A percentile compares a stretch with the other conserved stretches of the same genome.
Evolutionary conservation across 2,888 invertebrate genomes (phyloP).

Genomic region (Agapostemon virescens): DNA sequence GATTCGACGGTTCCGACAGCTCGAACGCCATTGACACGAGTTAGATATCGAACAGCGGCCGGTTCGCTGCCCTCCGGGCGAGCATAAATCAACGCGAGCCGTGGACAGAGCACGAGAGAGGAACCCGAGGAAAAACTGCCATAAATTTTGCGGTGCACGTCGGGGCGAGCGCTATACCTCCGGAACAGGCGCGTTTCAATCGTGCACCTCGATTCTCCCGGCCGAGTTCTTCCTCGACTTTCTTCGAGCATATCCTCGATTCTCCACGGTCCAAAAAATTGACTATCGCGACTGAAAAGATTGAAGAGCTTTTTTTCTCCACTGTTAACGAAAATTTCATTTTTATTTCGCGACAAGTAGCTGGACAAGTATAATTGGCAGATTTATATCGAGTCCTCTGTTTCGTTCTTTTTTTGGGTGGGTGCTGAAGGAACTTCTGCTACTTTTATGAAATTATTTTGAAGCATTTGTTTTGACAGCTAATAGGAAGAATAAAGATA

Average conservation of each 20-base stretch:
- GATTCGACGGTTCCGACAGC: slow-evolving; percentile 34
- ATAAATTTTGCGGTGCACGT: slow-evolving; percentile 29
- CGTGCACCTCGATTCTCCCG: background rate
- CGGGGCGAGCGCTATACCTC: background rate
- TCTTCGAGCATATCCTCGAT: background rate
- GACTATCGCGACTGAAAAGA: too few species aligned
- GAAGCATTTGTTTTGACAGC: too few species aligned
- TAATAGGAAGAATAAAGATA: too few species aligned
- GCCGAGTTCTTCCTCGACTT: background rate
- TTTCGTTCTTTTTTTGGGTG: too few species aligned
- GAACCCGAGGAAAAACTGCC: slow-evolving; percentile 28
- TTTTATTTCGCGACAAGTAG: too few species aligned
- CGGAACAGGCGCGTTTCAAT: background rate
- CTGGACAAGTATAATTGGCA: too few species aligned
- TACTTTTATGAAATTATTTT: too few species aligned
- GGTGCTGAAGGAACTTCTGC: too few species aligned
- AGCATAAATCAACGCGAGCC: slow-evolving; percentile 35
- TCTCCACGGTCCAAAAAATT: background rate
- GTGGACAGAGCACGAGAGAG: slow-evolving; percentile 22
- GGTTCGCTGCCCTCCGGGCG: background rate
- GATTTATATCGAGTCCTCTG: too few species aligned
- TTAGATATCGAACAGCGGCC: slow-evolving; percentile 18
- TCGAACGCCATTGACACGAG: slow-evolving; percentile 31
- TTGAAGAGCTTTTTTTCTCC: too few species aligned
- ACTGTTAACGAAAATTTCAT: too few species aligned